phyloP scores from a whole-genome alignment of 2,797 vertebrate genomes.

The Heteromormyrus szaboi region DNA sequence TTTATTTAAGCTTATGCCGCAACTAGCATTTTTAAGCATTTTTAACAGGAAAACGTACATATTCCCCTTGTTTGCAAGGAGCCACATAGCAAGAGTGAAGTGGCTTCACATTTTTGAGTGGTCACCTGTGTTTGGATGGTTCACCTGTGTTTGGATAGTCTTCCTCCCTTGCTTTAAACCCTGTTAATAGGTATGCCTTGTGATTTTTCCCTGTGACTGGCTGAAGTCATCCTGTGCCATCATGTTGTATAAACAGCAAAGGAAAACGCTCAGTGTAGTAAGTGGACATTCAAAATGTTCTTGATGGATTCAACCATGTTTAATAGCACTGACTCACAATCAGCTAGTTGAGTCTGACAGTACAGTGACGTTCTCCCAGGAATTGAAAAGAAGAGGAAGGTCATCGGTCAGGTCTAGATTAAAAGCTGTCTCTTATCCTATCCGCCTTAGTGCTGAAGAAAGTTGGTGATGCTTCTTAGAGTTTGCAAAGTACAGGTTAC shows the following conservation, averaged over 20 bases:
- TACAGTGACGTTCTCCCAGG: neutral
- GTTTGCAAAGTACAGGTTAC: constrained; percentile 11
- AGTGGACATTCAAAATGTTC: neutral
- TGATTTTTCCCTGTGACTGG: neutral
- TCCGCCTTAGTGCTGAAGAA: neutral
- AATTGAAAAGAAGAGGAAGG: neutral
- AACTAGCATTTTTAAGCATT: neutral
- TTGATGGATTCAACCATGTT: neutral
- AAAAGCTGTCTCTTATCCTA: neutral
- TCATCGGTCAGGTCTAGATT: constrained; percentile 12
- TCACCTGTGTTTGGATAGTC: neutral
- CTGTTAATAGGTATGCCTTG: neutral
- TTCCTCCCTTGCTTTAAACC: neutral
- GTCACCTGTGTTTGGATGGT: neutral
- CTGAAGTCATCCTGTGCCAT: neutral
- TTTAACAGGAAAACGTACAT: neutral
- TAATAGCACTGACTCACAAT: neutral
- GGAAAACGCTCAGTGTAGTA: neutral
- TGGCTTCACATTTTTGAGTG: neutral
- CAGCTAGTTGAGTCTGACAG: neutral
- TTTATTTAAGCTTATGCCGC: neutral
- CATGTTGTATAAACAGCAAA: neutral
- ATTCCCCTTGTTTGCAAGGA: neutral
- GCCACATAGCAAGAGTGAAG: neutral
- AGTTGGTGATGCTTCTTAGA: constrained; percentile 16